A percentile compares a stretch with the other conserved stretches of the same genome.
Conservation (phyloP, 2,113 vertebrate genomes). For the Laticauda laticaudata region DNA sequence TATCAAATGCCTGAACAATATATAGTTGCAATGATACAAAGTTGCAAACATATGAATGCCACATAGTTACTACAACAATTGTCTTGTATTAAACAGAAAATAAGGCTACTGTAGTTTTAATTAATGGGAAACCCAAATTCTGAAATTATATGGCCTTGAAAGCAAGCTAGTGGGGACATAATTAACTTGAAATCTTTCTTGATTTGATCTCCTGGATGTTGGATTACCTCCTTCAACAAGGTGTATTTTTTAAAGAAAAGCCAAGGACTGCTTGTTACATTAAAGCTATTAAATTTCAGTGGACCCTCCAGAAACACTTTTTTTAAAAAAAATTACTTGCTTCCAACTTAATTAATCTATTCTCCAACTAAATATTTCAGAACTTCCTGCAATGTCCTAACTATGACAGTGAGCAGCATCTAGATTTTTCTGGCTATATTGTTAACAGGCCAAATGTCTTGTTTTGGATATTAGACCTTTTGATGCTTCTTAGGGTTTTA, state of each 20-base stretch:
- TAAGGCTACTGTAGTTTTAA: background rate
- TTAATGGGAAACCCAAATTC: background rate
- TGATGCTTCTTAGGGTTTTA: too few relatives aligned
- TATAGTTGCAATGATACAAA: too few relatives aligned
- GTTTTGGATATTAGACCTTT: too few relatives aligned
- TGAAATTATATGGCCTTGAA: background rate
- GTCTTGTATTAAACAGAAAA: background rate
- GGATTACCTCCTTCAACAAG: background rate
- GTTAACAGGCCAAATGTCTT: too few relatives aligned
- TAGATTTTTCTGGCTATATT: background rate
- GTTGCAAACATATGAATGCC: too few relatives aligned
- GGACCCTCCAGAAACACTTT: background rate
- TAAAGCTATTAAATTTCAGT: background rate
- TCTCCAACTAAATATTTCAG: background rate
- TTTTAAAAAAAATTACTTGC: background rate
- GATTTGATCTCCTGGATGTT: background rate
- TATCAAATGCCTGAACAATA: too few relatives aligned
- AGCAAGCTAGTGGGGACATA: background rate
- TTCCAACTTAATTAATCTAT: background rate
- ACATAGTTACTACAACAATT: too few relatives aligned
- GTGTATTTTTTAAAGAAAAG: background rate
- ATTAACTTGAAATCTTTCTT: background rate
- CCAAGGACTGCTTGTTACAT: background rate
- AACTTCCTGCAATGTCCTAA: background rate
- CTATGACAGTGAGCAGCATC: background rate